Conservation (phyloP, 2,113 vertebrate genomes). For the Tiliqua scincoides region DNA sequence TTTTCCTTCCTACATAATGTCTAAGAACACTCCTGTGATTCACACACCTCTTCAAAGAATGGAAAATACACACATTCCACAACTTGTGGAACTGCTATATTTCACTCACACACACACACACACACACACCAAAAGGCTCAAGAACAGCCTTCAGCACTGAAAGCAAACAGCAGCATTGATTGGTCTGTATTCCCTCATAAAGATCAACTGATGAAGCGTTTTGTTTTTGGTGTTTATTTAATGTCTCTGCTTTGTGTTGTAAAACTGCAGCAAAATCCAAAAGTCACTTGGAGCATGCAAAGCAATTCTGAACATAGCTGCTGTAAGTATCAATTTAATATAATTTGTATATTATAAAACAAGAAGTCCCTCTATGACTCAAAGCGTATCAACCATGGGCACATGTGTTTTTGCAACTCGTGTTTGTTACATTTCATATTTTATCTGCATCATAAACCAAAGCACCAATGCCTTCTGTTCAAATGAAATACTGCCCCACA, state of each 20-base stretch:
- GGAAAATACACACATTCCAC: neutral
- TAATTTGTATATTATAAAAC: neutral
- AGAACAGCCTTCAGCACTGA: too few species aligned
- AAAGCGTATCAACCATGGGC: neutral
- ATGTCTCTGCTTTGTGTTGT: neutral
- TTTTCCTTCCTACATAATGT: neutral
- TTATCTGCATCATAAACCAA: accelerated
- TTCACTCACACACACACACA: too few species aligned
- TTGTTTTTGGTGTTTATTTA: too few species aligned
- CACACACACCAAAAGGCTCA: too few species aligned
- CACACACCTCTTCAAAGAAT: neutral
- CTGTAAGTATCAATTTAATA: neutral
- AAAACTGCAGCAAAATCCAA: neutral
- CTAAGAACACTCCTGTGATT: neutral
- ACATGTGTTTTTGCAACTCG: neutral
- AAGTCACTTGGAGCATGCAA: neutral
- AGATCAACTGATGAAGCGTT: too few species aligned
- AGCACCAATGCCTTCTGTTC: neutral
- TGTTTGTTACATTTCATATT: neutral
- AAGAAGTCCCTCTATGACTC: neutral
- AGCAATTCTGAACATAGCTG: neutral
- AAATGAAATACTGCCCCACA: neutral
- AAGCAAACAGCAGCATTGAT: too few species aligned
- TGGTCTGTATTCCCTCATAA: too few species aligned
- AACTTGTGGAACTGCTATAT: too few species aligned